A percentile compares a stretch with the other conserved stretches of the same genome.
Evolutionary conservation across 2,113 vertebrate species (phyloP).

Genomic region (Eolophus roseicapilla): DNA sequence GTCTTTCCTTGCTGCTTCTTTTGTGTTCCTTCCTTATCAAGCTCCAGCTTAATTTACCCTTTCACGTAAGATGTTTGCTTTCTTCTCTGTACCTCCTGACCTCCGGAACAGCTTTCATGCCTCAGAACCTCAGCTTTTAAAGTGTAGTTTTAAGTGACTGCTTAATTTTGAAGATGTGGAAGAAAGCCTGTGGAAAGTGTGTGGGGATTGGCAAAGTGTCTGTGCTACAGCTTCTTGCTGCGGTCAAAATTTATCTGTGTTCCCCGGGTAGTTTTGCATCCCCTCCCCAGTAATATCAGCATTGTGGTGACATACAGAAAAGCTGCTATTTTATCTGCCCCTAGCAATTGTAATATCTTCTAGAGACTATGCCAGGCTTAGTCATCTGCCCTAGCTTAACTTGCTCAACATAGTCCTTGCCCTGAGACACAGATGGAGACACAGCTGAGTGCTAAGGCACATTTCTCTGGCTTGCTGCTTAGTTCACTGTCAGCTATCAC

Average conservation of each 20-base stretch:
- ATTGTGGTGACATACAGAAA: background rate
- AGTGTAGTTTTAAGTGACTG: background rate
- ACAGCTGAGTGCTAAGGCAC: background rate
- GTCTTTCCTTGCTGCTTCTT: background rate
- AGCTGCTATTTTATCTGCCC: constrained; percentile 44
- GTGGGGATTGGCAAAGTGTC: background rate
- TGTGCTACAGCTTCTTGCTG: background rate
- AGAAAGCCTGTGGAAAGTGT: background rate
- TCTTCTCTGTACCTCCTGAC: background rate
- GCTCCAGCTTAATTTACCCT: background rate
- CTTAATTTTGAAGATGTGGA: background rate
- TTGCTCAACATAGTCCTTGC: background rate
- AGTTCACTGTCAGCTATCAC: background rate
- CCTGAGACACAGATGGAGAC: background rate
- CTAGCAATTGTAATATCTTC: constrained; percentile 23
- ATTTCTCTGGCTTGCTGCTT: background rate
- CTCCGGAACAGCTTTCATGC: background rate
- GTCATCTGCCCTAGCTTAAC: background rate
- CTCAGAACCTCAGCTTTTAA: background rate
- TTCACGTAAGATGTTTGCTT: background rate
- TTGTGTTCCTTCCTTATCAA: background rate
- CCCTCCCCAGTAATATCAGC: constrained; percentile 37
- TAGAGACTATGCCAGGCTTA: background rate
- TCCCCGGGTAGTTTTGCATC: background rate
- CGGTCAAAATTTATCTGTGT: background rate